Percentiles rank a stretch among this genome's conserved stretches.
phyloP scores from a whole-genome alignment of 2,888 invertebrate genomes.

The Cryptus armator region DNA sequence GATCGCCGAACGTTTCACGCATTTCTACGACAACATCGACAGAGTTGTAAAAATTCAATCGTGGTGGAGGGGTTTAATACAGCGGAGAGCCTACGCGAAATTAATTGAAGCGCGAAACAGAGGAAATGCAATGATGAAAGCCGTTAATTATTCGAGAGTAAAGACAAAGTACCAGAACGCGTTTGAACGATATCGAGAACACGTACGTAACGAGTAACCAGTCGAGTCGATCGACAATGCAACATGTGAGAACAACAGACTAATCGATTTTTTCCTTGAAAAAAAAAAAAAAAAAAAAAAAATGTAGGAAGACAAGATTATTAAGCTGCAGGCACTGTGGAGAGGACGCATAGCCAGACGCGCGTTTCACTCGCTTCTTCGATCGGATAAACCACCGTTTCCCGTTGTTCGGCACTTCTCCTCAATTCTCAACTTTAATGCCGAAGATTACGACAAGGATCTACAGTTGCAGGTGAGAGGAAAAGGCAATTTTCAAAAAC shows the following conservation, averaged over 20 bases:
- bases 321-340: slow-evolving; percentile 90
- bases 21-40: slow-evolving; percentile 85
- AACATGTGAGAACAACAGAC: neutral
- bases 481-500: too few relatives aligned
- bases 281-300: too few relatives aligned
- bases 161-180: slow-evolving; percentile 82
- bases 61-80: slow-evolving; percentile 88
- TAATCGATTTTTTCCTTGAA: neutral
- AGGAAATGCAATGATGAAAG: slow-evolving; percentile 85
- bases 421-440: slow-evolving; percentile 89
- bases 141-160: slow-evolving; percentile 83
- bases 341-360: slow-evolving; percentile 88
- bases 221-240: neutral
- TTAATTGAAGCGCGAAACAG: slow-evolving; percentile 84
- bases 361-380: slow-evolving; percentile 88
- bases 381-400: slow-evolving; percentile 87
- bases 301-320: slow-evolving; percentile 86
- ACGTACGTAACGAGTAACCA: slow-evolving; percentile 81
- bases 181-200: slow-evolving; percentile 86
- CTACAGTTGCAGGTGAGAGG: slow-evolving; percentile 87
- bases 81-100: slow-evolving; percentile 85
- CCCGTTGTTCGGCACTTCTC: slow-evolving; percentile 89
- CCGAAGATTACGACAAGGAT: slow-evolving; percentile 91
- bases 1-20: slow-evolving; percentile 84
- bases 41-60: slow-evolving; percentile 87